phyloP scores from a whole-genome alignment of 1,140 invertebrate species.

The Drosophila fuyamai region DNA sequence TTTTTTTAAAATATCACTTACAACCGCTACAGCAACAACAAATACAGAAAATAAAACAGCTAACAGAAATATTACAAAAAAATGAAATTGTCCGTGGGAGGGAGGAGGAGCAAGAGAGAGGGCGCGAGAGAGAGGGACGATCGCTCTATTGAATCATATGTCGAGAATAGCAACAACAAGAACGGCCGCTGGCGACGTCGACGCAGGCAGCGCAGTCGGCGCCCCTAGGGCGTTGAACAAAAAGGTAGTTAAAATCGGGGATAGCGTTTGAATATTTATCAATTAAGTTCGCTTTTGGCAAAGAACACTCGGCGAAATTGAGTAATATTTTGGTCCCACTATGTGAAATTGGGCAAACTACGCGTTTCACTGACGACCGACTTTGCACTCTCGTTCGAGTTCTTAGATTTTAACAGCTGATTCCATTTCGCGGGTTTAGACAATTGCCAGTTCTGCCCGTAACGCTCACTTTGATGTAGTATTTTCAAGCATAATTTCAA shows the following conservation, averaged over 20 bases:
- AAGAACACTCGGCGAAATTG: background rate
- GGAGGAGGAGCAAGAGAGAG: constrained; percentile 9
- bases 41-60: constrained; percentile 25
- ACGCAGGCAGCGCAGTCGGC: constrained; percentile 50
- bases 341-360: constrained; percentile 8
- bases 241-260: background rate
- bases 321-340: constrained; percentile 15
- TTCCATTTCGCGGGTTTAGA: background rate
- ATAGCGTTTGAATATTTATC: background rate
- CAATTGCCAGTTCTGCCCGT: background rate
- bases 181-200: constrained; percentile 43
- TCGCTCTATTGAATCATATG: constrained; percentile 83
- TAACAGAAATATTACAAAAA: constrained; percentile 69
- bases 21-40: constrained; percentile 25
- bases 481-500: constrained; percentile 3
- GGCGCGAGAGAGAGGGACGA: constrained; percentile 25
- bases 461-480: background rate
- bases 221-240: constrained; percentile 51
- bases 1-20: constrained; percentile 66
- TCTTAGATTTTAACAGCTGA: constrained; percentile 9
- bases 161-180: constrained; percentile 84
- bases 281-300: background rate
- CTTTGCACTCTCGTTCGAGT: constrained; percentile 26
- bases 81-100: constrained; percentile 39
- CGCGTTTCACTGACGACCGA: constrained; percentile 23